phyloP scores from a whole-genome alignment of 2,888 invertebrate species.

The Stenichneumon culpator region DNA sequence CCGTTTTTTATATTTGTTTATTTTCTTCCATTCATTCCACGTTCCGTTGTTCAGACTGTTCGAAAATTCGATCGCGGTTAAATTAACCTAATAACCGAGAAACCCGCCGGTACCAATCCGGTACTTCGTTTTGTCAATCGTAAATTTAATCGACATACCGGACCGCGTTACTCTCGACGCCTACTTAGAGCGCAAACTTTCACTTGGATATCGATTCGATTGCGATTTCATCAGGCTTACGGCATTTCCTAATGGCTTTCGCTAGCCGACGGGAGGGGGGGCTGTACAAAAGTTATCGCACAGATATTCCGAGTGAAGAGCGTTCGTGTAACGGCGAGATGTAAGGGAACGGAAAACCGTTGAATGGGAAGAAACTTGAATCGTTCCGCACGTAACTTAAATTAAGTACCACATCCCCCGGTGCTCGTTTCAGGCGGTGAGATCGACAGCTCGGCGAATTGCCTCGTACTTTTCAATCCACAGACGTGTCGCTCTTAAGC shows the following conservation, averaged over 20 bases:
- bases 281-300: constrained; percentile 7
- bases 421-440: constrained; percentile 27
- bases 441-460: constrained; percentile 66
- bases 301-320: constrained; percentile 1
- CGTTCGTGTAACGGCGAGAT: constrained; percentile 11
- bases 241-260: constrained; percentile 10
- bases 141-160: constrained; percentile 10
- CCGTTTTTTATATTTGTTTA: constrained; percentile 10
- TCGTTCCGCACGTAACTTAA: constrained; percentile 59
- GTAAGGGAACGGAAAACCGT: constrained; percentile 30
- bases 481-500: constrained; percentile 38
- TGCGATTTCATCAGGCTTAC: constrained; percentile 17
- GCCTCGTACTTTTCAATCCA: constrained; percentile 58
- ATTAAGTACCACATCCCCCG: constrained; percentile 53
- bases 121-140: background rate
- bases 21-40: background rate
- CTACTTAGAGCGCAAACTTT: background rate
- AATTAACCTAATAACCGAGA: constrained; percentile 27
- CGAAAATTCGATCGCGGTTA: background rate
- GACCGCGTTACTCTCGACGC: background rate
- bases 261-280: background rate
- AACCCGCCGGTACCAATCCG: background rate
- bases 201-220: constrained; percentile 35
- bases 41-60: background rate
- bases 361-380: constrained; percentile 59